Evolutionary conservation across 2,888 invertebrate genomes (phyloP), one percentile per base, ranked within the genome.

Genomic region (Cephus pygmeus): DNA sequence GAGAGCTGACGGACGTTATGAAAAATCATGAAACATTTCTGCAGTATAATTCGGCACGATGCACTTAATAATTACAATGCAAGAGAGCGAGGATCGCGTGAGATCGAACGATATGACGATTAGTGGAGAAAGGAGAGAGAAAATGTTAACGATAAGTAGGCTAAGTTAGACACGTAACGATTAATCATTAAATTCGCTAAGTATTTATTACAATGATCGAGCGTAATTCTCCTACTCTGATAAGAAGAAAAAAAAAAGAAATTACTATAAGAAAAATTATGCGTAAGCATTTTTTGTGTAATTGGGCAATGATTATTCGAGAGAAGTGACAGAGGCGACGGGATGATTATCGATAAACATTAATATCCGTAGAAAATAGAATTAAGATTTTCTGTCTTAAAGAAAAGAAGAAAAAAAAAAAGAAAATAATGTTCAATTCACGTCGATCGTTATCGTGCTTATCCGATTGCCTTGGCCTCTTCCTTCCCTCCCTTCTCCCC

Each of bases 321-420:
- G 40, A 33, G 69, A 56, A 69, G 69, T 34, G 34, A 69, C 40
- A 75, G 34, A 40, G 68, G 40, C 23, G 9, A 56, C 40, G 40
- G 23, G 40, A 23, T 56, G 23, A 56, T 56, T 6, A 56, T 56
- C 23, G 40, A 56, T 23, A 23, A 56, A 23, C 6, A 23, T 56
- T 6, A 15, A 56, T 56, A 56, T 56, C 6, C 40, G 40, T 56
- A 23, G 9, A 56, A 56, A 56, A 6, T 56, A 23, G 23, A 56
- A 56, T 40, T 40, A 15, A 56, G 23, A 23, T 6, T 56, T 56
- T 56, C 6, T 23, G 6, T 56, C 23, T 23, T 15, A 33, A 69
- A 80, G 75, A 75, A 73, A 69, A 68, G 69, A 34, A 79, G 69
- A 73, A 79, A 73, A 73, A 33, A 33, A 33, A 33, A 33, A 33